Conservation (phyloP, 2,113 vertebrate genomes). For the Lophius piscatorius region DNA sequence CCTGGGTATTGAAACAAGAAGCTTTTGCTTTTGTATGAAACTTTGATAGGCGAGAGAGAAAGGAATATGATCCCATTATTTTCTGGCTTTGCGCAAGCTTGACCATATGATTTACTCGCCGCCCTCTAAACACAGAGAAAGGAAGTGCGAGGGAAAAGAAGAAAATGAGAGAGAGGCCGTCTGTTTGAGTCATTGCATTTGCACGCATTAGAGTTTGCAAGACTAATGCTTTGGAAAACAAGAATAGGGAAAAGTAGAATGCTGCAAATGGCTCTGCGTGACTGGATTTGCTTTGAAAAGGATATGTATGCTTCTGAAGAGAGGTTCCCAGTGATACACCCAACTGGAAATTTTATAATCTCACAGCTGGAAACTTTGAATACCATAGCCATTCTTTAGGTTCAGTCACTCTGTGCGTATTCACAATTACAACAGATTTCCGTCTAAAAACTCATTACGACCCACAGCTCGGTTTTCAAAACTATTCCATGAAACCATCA, state of each 20-base stretch:
- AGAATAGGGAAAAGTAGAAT: conserved; percentile 71
- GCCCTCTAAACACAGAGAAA: conserved; percentile 67
- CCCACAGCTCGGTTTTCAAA: conserved; percentile 20
- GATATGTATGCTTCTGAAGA: conserved; percentile 59
- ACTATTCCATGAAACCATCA: conserved; percentile 42
- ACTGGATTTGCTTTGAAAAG: conserved; percentile 78
- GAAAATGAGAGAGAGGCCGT: conserved; percentile 50
- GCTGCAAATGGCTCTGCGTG: conserved; percentile 61
- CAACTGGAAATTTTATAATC: conserved; percentile 75
- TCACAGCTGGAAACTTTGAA: conserved; percentile 78
- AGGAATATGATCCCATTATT: conserved; percentile 82
- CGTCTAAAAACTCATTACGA: conserved; percentile 48
- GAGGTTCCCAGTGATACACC: conserved; percentile 67
- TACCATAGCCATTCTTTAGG: conserved; percentile 69
- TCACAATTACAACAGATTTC: conserved; percentile 53
- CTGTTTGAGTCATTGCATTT: conserved; percentile 77
- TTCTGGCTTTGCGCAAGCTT: conserved; percentile 78
- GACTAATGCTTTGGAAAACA: conserved; percentile 83
- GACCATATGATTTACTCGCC: conserved; percentile 76
- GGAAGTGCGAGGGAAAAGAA: conserved; percentile 47
- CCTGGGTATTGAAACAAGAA: conserved; percentile 63
- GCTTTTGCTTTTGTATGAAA: conserved; percentile 74
- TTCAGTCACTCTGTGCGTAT: conserved; percentile 58
- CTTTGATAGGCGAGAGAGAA: conserved; percentile 78
- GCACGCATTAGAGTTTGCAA: conserved; percentile 79